A percentile compares a stretch with the other conserved stretches of the same genome.
Conservation (phyloP, 2,888 invertebrate species). For the Cactoblastis cactorum region DNA sequence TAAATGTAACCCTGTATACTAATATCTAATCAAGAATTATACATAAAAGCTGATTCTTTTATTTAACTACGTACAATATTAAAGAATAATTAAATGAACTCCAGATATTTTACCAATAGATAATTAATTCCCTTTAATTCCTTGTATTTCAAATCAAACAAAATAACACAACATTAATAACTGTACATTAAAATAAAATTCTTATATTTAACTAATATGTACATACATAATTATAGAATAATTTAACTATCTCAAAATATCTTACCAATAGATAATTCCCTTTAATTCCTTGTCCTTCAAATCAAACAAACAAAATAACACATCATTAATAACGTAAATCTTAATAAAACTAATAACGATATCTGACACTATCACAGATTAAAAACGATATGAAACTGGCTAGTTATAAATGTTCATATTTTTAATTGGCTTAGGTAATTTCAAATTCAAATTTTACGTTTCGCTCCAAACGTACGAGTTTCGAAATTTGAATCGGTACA, state of each 20-base stretch:
- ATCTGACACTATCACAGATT: slow-evolving; percentile 32
- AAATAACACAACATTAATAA: no score
- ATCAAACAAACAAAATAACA: slow-evolving; percentile 29
- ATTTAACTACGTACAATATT: no score
- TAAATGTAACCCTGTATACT: no score
- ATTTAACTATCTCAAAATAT: background rate
- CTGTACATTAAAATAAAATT: background rate
- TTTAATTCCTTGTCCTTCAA: slow-evolving; percentile 35
- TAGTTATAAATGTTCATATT: background rate
- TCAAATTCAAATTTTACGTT: slow-evolving; percentile 18
- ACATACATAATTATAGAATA: background rate
- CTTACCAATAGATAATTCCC: slow-evolving; percentile 32
- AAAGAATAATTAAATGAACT: no score
- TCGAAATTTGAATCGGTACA: slow-evolving; percentile 41
- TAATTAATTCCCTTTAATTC: no score
- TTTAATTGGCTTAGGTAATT: background rate
- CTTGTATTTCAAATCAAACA: no score
- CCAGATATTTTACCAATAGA: no score
- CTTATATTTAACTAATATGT: background rate
- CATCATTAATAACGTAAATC: slow-evolving; percentile 37
- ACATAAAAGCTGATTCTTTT: no score
- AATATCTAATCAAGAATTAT: no score
- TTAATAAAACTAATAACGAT: slow-evolving; percentile 30
- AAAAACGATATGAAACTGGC: slow-evolving; percentile 18
- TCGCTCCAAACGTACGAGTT: slow-evolving; percentile 46